These are phyloP conservation scores for Julus scandinavius DNA, from an alignment of 2,888 invertebrate species.

Conservation along the genomic window DNA sequence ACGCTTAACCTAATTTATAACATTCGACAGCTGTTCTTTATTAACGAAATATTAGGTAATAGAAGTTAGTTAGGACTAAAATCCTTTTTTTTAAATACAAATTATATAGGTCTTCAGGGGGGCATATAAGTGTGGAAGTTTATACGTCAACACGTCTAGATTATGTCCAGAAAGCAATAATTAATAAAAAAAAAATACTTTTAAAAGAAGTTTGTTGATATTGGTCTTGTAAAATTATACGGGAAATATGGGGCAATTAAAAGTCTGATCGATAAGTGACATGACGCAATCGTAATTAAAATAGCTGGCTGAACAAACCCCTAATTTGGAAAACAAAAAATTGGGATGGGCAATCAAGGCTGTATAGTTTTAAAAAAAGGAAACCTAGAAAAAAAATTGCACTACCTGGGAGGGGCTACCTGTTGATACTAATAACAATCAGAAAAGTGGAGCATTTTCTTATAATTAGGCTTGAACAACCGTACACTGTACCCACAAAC, in stretches of 20 bases:
- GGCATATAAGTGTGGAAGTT: slow-evolving; percentile 11
- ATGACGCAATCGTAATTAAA: slow-evolving; percentile 38
- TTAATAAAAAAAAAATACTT: neutral
- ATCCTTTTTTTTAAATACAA: neutral
- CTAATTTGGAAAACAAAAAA: neutral
- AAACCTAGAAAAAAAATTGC: neutral
- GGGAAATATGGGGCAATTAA: slow-evolving; percentile 43
- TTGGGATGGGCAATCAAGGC: slow-evolving; percentile 39
- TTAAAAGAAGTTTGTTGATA: neutral
- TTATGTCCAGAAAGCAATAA: slow-evolving; percentile 33
- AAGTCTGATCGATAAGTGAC: slow-evolving; percentile 11
- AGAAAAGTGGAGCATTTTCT: slow-evolving; percentile 25
- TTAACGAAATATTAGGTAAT: slow-evolving; percentile 3
- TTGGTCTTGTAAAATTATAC: slow-evolving; percentile 40
- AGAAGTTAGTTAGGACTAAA: neutral
- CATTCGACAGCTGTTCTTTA: slow-evolving; percentile 17
- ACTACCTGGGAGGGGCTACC: slow-evolving; percentile 7
- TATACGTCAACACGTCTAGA: slow-evolving; percentile 19
- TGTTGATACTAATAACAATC: slow-evolving; percentile 40
- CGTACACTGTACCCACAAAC: neutral
- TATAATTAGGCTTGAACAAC: neutral
- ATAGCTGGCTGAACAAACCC: neutral
- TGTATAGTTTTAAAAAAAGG: neutral
- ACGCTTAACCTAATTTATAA: neutral
- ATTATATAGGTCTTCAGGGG: slow-evolving; percentile 13